phyloP scores from a whole-genome alignment of 2,113 vertebrate genomes.

The Rutilus rutilus region DNA sequence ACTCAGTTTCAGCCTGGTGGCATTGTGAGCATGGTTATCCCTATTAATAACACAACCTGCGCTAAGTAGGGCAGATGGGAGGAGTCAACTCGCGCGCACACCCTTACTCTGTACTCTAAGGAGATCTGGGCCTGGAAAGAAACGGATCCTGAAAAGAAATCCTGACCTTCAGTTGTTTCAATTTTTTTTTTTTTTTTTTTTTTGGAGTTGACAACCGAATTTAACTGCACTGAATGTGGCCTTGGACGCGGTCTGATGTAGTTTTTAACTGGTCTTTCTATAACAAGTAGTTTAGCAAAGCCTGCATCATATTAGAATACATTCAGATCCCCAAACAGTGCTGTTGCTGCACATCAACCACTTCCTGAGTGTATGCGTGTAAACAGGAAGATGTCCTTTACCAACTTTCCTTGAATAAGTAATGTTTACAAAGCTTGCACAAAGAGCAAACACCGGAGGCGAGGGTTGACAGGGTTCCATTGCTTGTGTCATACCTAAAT shows the following conservation, averaged over 20 bases:
- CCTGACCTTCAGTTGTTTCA: not conserved
- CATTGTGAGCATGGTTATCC: conserved; percentile 55
- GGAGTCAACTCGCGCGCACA: not conserved
- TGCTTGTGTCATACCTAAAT: not conserved
- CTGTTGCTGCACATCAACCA: not conserved
- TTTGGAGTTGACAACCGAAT: no score
- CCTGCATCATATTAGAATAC: no score
- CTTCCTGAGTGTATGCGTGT: not conserved
- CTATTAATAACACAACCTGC: conserved; percentile 75
- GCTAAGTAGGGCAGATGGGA: conserved; percentile 66
- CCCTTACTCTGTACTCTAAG: conserved; percentile 10
- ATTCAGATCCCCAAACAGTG: not conserved
- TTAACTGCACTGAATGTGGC: no score
- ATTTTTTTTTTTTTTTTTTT: no score
- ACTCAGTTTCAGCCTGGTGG: conserved; percentile 36
- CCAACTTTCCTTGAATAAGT: not conserved
- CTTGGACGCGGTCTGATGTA: no score
- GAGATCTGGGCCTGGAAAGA: conserved; percentile 29
- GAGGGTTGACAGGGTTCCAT: not conserved
- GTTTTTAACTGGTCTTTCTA: not conserved
- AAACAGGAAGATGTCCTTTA: not conserved
- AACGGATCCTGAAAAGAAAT: not conserved
- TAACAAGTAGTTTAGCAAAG: no score
- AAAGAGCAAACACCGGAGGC: not conserved
- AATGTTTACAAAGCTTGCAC: not conserved